phyloP scores from a whole-genome alignment of 2,797 vertebrate species.

The Fratercula arctica region DNA sequence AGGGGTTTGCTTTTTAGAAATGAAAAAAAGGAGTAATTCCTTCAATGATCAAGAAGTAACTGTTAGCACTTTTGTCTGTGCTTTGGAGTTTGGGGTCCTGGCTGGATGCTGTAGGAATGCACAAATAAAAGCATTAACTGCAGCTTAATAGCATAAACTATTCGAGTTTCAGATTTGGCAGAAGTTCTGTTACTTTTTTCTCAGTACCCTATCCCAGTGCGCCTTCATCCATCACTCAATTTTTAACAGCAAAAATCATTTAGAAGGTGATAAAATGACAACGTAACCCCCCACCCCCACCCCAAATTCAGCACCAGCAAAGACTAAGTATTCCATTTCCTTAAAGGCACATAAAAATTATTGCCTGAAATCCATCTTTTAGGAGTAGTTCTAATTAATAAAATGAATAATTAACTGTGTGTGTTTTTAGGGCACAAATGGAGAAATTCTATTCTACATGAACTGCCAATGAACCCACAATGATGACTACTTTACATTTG shows the following conservation, averaged over 20 bases:
- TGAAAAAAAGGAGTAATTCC: neutral
- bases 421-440: neutral
- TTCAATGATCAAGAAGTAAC: neutral
- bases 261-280: neutral
- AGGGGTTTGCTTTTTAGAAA: neutral
- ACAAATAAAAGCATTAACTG: neutral
- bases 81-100: neutral
- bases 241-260: neutral
- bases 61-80: neutral
- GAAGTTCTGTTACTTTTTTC: neutral
- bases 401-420: slow-evolving; percentile 27
- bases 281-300: fast-evolving
- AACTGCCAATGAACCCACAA: neutral
- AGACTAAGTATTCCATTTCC: neutral
- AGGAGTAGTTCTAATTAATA: slow-evolving; percentile 37
- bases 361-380: slow-evolving; percentile 11
- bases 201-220: neutral
- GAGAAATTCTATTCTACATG: neutral
- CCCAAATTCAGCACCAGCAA: neutral
- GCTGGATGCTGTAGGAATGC: neutral
- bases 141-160: neutral
- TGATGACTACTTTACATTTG: slow-evolving; percentile 18
- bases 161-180: neutral
- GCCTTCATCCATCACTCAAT: neutral
- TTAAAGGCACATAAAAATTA: neutral